phyloP scores from a whole-genome alignment of 2,797 vertebrate genomes.

The Aselliscus stoliczkanus region DNA sequence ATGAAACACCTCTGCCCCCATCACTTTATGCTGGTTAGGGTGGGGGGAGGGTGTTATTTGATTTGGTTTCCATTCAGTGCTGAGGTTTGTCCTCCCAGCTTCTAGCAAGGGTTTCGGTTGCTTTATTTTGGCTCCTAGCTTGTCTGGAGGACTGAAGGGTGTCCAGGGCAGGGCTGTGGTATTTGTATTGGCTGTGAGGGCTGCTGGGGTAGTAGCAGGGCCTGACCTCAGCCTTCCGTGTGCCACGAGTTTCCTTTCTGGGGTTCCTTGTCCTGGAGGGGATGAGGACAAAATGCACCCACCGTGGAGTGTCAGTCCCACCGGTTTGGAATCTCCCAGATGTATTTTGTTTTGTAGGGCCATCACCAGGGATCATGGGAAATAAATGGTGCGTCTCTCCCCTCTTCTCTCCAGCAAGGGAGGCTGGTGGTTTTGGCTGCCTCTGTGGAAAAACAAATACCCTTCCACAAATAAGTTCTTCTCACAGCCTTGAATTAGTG shows the following conservation, averaged over 20 bases:
- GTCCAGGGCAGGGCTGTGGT: constrained; percentile 64
- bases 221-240: constrained; percentile 1
- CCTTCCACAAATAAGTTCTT: constrained; percentile 72
- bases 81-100: constrained; percentile 71
- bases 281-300: not conserved
- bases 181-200: constrained; percentile 72
- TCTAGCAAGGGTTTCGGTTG: constrained; percentile 40
- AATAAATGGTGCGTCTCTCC: not conserved
- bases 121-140: constrained; percentile 56
- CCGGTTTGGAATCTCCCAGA: not conserved
- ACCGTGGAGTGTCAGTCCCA: not conserved
- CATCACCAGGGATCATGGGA: not conserved
- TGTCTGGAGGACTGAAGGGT: constrained; percentile 35
- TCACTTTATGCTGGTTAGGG: not conserved
- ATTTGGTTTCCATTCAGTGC: constrained; percentile 62
- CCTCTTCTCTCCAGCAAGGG: not conserved
- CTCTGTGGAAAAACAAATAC: constrained; percentile 77
- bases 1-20: constrained; percentile 46
- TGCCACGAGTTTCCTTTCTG: constrained; percentile 51
- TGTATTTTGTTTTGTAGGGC: not conserved
- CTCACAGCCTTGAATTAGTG: constrained; percentile 71
- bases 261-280: constrained; percentile 17
- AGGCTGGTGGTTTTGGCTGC: constrained; percentile 77
- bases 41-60: not conserved
- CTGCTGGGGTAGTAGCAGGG: constrained; percentile 37